phyloP scores from a whole-genome alignment of 2,113 vertebrate genomes.

The Forbesichthys papilliferus region DNA sequence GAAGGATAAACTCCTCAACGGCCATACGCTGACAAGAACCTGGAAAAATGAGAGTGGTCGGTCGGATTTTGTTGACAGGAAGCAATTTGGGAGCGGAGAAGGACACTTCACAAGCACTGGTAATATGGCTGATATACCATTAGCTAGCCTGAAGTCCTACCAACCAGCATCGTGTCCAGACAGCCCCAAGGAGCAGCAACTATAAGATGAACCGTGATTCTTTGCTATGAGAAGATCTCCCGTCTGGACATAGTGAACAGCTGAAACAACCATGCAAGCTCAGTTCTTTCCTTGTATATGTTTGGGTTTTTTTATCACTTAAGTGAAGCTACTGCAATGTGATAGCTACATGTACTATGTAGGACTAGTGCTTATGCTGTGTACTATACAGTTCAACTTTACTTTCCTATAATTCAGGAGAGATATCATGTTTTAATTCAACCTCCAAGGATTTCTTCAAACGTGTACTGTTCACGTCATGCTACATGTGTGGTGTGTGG shows the following conservation, averaged over 20 bases:
- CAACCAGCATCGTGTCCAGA: conserved; percentile 87
- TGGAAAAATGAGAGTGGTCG: conserved; percentile 92
- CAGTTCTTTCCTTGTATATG: conserved; percentile 33
- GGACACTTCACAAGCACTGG: conserved; percentile 88
- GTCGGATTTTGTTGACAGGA: conserved; percentile 92
- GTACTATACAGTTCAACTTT: conserved; percentile 79
- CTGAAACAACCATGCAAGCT: conserved; percentile 28
- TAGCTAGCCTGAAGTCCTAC: conserved; percentile 96
- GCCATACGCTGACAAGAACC: conserved; percentile 91
- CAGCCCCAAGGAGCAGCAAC: conserved; percentile 96
- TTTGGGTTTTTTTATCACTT: conserved; percentile 63
- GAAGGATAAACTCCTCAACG: conserved; percentile 98
- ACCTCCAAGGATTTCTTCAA: conserved; percentile 60
- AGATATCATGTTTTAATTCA: conserved; percentile 48
- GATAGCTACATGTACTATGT: conserved; percentile 85
- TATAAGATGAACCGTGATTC: conserved; percentile 80
- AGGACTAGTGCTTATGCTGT: conserved; percentile 88
- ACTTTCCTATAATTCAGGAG: conserved; percentile 75
- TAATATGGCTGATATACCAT: conserved; percentile 92
- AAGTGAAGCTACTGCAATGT: conserved; percentile 84
- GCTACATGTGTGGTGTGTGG: conserved; percentile 16
- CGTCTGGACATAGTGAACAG: conserved; percentile 33
- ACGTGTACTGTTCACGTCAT: conserved; percentile 48
- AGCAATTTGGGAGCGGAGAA: conserved; percentile 89
- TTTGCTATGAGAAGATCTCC: conserved; percentile 38